A percentile compares a stretch with the other conserved stretches of the same genome.
These are phyloP conservation scores for Pachycephala philippinensis DNA, from an alignment of 2,113 vertebrate genomes.

Conservation along the genomic window DNA sequence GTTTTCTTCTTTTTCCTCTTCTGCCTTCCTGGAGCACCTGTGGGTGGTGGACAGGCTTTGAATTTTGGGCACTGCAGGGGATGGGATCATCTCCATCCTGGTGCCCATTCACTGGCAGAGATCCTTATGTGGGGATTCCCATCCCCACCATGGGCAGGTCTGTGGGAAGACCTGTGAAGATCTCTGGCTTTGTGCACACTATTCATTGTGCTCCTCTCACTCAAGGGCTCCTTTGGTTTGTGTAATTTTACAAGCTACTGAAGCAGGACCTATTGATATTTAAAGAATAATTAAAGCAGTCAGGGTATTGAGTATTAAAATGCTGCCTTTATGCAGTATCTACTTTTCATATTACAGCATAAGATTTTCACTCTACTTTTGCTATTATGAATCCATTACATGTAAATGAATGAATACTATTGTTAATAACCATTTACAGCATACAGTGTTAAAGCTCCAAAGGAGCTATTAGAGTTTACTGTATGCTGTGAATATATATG, in stretches of 20 bases:
- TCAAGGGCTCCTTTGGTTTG: constrained; percentile 24
- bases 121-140: neutral
- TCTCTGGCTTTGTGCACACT: neutral
- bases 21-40: neutral
- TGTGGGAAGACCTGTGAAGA: neutral
- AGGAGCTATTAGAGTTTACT: constrained; percentile 67
- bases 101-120: neutral
- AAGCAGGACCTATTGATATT: constrained; percentile 60
- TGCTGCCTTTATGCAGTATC: constrained; percentile 47
- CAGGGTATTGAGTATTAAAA: constrained; percentile 57
- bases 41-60: accelerated
- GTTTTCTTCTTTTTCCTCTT: neutral
- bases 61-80: accelerated
- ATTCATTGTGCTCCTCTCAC: constrained; percentile 9
- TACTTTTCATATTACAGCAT: constrained; percentile 50
- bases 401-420: constrained; percentile 63
- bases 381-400: constrained; percentile 66
- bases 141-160: neutral
- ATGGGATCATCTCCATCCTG: neutral
- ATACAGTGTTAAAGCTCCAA: constrained; percentile 60
- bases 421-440: constrained; percentile 67
- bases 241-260: constrained; percentile 59
- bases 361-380: constrained; percentile 58
- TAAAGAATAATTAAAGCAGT: constrained; percentile 64
- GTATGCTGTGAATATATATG: constrained; percentile 62